Conservation (phyloP, 2,888 invertebrate genomes). For the Cyclophora albipunctata region DNA sequence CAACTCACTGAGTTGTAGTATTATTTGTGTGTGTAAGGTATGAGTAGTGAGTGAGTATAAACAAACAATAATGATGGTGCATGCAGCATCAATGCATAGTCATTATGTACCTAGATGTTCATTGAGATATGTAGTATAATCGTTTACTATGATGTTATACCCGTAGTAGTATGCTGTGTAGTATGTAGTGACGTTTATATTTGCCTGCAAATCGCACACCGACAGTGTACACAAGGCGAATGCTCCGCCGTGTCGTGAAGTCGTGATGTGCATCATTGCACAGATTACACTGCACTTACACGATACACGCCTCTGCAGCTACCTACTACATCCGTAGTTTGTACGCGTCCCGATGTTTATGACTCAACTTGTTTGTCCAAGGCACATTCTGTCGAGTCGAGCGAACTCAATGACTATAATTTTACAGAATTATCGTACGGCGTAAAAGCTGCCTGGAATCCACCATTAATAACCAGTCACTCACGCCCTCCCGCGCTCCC, state of each 20-base stretch:
- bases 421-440: conserved; percentile 52
- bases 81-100: too few species aligned
- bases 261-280: conserved; percentile 31
- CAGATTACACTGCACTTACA: conserved; percentile 7
- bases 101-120: too few species aligned
- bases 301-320: conserved; percentile 18
- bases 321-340: conserved; percentile 12
- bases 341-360: conserved; percentile 19
- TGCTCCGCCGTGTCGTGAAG: conserved; percentile 16
- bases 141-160: too few species aligned
- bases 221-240: conserved; percentile 13
- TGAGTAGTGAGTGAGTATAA: too few species aligned
- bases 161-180: too few species aligned
- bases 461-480: conserved; percentile 32
- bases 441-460: conserved; percentile 36
- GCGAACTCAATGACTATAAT: conserved; percentile 44
- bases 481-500: conserved; percentile 9
- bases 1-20: too few species aligned
- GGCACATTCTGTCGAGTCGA: conserved; percentile 21
- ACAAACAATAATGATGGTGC: too few species aligned
- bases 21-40: too few species aligned
- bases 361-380: conserved; percentile 46
- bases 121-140: too few species aligned
- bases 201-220: conserved; percentile 2
- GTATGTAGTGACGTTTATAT: too few species aligned